Conservation (phyloP, 2,888 invertebrate genomes). For the Thalpophila matura region DNA sequence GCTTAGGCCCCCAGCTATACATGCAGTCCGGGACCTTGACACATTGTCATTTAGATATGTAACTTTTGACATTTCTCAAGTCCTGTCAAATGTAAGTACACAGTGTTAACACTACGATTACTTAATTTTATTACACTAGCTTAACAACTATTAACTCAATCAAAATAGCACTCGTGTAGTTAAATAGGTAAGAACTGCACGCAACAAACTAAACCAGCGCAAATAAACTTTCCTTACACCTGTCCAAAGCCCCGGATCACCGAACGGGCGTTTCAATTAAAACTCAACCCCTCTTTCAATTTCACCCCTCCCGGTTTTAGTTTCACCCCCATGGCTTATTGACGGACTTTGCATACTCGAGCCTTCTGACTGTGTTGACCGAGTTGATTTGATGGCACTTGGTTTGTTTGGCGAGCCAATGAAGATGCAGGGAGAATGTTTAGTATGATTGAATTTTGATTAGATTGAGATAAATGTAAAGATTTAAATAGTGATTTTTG, state of each 20-base stretch:
- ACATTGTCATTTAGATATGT: no score
- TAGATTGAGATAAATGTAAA: background rate
- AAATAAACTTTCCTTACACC: background rate
- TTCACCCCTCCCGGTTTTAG: slow-evolving; percentile 10
- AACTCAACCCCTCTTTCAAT: slow-evolving; percentile 24
- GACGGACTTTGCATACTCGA: background rate
- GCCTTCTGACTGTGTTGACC: background rate
- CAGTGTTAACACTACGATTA: no score
- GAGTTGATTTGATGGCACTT: background rate
- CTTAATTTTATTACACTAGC: no score
- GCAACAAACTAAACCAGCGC: background rate
- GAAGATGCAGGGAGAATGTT: no score
- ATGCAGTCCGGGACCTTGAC: no score
- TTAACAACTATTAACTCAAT: background rate
- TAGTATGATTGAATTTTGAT: background rate
- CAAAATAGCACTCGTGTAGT: background rate
- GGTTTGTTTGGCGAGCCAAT: background rate
- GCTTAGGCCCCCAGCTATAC: no score
- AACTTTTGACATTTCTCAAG: no score
- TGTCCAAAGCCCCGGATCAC: background rate
- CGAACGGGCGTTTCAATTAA: slow-evolving; percentile 30
- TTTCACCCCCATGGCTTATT: slow-evolving; percentile 14
- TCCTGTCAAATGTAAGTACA: no score
- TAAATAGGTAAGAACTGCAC: no score
- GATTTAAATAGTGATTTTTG: no score